Conservation (phyloP, 2,113 vertebrate species). For the Toxotes chatareus region DNA sequence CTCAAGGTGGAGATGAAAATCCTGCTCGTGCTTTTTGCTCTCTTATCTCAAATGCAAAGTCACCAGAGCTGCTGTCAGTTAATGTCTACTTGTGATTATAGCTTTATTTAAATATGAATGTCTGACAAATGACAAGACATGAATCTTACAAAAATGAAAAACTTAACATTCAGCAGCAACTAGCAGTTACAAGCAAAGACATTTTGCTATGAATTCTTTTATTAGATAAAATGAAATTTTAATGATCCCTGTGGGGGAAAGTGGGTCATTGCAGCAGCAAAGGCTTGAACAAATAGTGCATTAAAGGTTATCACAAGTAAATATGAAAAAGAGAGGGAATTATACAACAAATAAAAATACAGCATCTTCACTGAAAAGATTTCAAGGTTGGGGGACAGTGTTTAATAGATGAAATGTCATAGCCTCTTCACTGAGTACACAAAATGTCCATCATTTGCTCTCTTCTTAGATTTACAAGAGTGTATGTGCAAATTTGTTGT, state of each 20-base stretch:
- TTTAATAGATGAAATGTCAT: constrained; percentile 10
- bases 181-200: constrained; percentile 44
- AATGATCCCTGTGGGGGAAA: constrained; percentile 62
- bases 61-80: constrained; percentile 38
- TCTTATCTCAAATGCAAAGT: constrained; percentile 46
- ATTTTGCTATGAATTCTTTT: constrained; percentile 56
- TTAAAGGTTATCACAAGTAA: constrained; percentile 59
- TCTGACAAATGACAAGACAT: constrained; percentile 48
- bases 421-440: constrained; percentile 4
- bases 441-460: constrained; percentile 34
- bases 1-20: constrained; percentile 36
- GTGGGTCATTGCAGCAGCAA: constrained; percentile 60
- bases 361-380: constrained; percentile 1
- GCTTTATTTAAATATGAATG: constrained; percentile 57
- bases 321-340: constrained; percentile 30
- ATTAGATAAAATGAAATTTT: constrained; percentile 66
- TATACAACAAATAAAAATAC: constrained; percentile 24
- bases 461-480: constrained; percentile 4
- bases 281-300: constrained; percentile 57
- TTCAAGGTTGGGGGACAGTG: constrained; percentile 35
- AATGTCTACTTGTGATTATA: constrained; percentile 46
- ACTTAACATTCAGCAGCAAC: constrained; percentile 31
- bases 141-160: constrained; percentile 19
- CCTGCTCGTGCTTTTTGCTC: constrained; percentile 15
- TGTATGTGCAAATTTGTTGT: constrained; percentile 21